A percentile compares a stretch with the other conserved stretches of the same genome.
phyloP scores from a whole-genome alignment of 2,113 vertebrate species.

The Corythoichthys intestinalis region DNA sequence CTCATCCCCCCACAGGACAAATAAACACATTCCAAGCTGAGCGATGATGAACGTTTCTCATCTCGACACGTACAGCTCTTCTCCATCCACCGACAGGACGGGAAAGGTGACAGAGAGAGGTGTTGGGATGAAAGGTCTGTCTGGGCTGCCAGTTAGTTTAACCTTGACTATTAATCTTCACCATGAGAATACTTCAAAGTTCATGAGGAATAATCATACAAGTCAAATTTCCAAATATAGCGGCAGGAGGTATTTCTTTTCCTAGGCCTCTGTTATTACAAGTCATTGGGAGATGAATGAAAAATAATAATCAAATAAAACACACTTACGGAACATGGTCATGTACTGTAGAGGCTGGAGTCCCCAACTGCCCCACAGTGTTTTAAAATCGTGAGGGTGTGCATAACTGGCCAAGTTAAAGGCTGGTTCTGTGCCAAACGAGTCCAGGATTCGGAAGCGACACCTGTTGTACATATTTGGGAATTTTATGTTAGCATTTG shows the following conservation, averaged over 20 bases:
- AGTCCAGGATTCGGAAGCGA: constrained; percentile 70
- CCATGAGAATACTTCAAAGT: constrained; percentile 18
- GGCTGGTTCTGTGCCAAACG: constrained; percentile 71
- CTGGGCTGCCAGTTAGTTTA: constrained; percentile 52
- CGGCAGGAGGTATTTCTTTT: too few relatives aligned
- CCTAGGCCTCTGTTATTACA: too few relatives aligned
- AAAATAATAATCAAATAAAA: background rate
- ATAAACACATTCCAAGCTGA: constrained; percentile 55
- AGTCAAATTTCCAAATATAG: too few relatives aligned
- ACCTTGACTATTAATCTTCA: constrained; percentile 48
- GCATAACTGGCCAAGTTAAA: constrained; percentile 68
- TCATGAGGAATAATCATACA: constrained; percentile 4
- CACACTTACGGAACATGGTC: constrained; percentile 73
- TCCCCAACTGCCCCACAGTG: constrained; percentile 70
- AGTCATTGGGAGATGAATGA: too few relatives aligned
- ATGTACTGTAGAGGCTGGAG: constrained; percentile 71
- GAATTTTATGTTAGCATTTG: background rate
- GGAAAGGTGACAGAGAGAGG: constrained; percentile 49
- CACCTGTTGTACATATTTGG: constrained; percentile 53
- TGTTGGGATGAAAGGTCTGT: constrained; percentile 52
- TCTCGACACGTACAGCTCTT: constrained; percentile 51
- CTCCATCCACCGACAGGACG: constrained; percentile 44
- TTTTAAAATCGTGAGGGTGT: constrained; percentile 52
- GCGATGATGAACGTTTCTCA: constrained; percentile 30
- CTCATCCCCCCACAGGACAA: constrained; percentile 44